Base-by-base conservation (phyloP, 2,888 invertebrate genomes). In the Gryllus longicercus region DNA sequence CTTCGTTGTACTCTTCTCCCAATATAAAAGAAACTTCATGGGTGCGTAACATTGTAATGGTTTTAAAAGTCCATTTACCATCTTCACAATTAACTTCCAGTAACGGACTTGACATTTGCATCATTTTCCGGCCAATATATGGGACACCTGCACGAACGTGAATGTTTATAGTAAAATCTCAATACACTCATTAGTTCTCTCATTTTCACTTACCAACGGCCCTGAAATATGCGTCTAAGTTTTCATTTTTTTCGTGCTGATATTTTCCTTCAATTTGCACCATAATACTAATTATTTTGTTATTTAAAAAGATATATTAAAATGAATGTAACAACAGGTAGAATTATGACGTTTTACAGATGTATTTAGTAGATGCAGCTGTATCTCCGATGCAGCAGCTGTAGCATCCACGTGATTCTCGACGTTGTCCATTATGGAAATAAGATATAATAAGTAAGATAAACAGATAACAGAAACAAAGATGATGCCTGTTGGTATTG, bases 41-140 rank as follows among this genome's bases (percentile, higher is more conserved):
- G 12, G 91, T 91, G 82, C 91, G 88, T 77, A 92, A 83, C 78
- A 91, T 84, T 0, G 92, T 91, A 25, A 88, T 86, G 79, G 88
- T 90, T 83, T 90, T 90, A 50, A 92, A 89, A 0, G 87, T 88
- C 91, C 91, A 92, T 77, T 86, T 86, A 4, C 90, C 90, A 76
- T 91, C 89, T 76, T 86, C 84, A 80, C 88, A 83, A 23, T 85
- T 85, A 50, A 93, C 90, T 86, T 91, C 91, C 87, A 93, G 87
- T 4, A 88, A 84, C 10, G 92, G 92, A 81, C 89, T 91, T 75
- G 91, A 89, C 84, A 90, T 86, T 25, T 87, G 84, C 90, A 92
- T 91, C 90, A 92, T 91, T 87, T 91, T 92, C 82, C 92, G 88
- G 0, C 90, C 90, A 85, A 93, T 87, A 83, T 88, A 92, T 75